Evolutionary conservation across 2,888 invertebrate genomes (phyloP), one percentile per base, ranked within the genome.

Genomic region (Pollenia labialis): DNA sequence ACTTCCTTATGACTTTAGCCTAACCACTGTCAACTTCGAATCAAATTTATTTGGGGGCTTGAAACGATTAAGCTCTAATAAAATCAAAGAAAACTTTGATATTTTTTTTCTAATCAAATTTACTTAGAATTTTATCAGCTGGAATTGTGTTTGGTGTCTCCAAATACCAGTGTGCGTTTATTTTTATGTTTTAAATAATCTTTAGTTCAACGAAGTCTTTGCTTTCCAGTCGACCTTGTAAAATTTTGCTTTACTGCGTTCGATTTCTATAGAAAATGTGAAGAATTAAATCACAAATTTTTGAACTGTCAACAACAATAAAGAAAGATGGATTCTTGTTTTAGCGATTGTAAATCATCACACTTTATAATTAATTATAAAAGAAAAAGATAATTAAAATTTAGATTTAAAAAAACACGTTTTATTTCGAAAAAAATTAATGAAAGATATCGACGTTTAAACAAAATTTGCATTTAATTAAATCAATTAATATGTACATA

Each of bases 391-490:
- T 10, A 18, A 44, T 4, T 58, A 71, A 66, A 54, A 52, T 46
- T 6, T 12, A 11, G 1, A n/a, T 50, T 54, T 72, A 52, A n/a
- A 40, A 66, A 75, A 82, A 82, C 81, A 60, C 68, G 81, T 82
- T 75, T 75, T 52, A 23, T 23, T 23, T 23, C 4, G 42, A 42
- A 60, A 50, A 60, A 18, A 56, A 10, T 11, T 48, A n/a, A 16
- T 40, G 40, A 69, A n/a, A 12, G 23, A 46, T 54, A 16, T 14
- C 32, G 48, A 52, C 23, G 44, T 58, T 79, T 71, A n/a, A 44
- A 62, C n/a, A 16, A 6, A 72, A 23, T 69, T 66, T 81, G 71
- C 74, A 81, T 77, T 85, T 76, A 75, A 69, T 82, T 76, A 74
- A 64, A 74, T 54, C 40, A 76, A 66, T 72, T 76, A 69, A 75